Conservation (phyloP, 2,888 invertebrate species). For the Drosophila anomalipes region DNA sequence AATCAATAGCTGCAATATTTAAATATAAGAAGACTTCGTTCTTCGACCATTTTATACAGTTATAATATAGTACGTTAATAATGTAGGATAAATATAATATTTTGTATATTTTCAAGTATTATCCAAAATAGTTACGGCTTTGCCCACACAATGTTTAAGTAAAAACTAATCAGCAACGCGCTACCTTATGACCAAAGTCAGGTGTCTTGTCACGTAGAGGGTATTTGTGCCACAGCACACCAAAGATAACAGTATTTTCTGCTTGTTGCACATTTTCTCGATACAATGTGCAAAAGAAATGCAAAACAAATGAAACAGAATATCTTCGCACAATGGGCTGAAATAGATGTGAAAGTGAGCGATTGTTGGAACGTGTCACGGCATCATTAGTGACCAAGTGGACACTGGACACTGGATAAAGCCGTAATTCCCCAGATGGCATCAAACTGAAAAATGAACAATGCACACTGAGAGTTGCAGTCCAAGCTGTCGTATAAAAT, state of each 20-base stretch:
- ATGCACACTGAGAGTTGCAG: conserved; percentile 4
- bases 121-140: neutral
- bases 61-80: neutral
- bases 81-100: neutral
- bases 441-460: conserved; percentile 34
- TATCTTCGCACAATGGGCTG: conserved; percentile 51
- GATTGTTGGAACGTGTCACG: conserved; percentile 68
- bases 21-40: neutral
- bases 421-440: conserved; percentile 25
- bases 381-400: conserved; percentile 67
- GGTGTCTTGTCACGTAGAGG: neutral
- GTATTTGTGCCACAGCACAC: neutral
- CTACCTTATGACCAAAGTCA: neutral
- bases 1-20: neutral
- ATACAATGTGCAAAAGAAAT: neutral
- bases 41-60: neutral
- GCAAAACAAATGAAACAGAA: conserved; percentile 10
- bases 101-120: neutral
- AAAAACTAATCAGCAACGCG: neutral
- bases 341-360: conserved; percentile 72
- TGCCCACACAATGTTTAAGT: neutral
- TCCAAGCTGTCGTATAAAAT: too few relatives aligned
- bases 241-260: neutral
- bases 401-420: conserved; percentile 9
- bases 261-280: neutral